phyloP scores from a whole-genome alignment of 2,113 vertebrate species.

The Odontophorus gujanensis region DNA sequence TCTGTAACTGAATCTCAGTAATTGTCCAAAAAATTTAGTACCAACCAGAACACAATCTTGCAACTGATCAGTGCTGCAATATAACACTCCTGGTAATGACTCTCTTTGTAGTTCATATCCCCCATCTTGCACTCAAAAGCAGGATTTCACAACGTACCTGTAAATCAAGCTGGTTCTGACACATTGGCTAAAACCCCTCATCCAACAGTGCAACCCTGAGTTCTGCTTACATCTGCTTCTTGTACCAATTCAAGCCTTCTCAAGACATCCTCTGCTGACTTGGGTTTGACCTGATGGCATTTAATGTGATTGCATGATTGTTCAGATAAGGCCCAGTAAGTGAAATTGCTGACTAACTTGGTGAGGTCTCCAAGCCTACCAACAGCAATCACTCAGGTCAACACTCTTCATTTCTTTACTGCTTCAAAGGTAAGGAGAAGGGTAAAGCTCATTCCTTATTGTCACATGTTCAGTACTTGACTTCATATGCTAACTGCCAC shows the following conservation, averaged over 20 bases:
- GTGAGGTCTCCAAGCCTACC: too few species aligned
- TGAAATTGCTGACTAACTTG: background rate
- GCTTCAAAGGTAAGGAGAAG: background rate
- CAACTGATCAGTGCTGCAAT: background rate
- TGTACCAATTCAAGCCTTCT: background rate
- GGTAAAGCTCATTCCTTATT: background rate
- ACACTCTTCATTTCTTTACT: fast-evolving
- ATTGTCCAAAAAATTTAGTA: background rate
- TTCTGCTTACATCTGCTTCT: background rate
- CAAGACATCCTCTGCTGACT: background rate
- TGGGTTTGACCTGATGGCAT: background rate
- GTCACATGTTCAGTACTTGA: background rate
- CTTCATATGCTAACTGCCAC: background rate
- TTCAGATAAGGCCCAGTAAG: background rate
- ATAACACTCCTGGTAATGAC: background rate
- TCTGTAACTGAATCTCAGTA: background rate
- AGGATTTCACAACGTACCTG: background rate
- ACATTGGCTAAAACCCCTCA: background rate
- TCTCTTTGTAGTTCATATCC: background rate
- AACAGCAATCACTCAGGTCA: background rate
- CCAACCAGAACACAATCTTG: background rate
- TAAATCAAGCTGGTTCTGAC: background rate
- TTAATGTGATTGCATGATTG: background rate
- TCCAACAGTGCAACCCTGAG: background rate
- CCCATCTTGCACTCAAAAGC: background rate